Conservation (phyloP, 2,113 vertebrate species). For the Trachemys scripta region DNA sequence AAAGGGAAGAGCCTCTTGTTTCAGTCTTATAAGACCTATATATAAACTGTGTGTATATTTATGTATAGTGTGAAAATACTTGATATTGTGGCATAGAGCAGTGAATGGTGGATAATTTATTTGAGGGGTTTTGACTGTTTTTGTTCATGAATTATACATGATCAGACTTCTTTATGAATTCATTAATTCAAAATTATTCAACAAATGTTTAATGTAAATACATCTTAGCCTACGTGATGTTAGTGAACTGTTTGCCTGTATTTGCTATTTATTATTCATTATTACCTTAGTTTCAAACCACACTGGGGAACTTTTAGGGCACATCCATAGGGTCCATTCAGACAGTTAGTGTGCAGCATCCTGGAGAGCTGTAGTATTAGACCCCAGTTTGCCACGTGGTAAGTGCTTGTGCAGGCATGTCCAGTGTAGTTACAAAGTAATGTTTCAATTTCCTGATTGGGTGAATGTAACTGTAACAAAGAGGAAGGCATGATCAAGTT, state of each 20-base stretch:
- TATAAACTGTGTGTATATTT: background rate
- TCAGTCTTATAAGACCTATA: background rate
- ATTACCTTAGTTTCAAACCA: background rate
- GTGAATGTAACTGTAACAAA: background rate
- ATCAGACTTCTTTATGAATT: background rate
- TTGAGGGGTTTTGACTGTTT: background rate
- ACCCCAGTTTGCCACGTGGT: background rate
- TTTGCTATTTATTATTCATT: background rate
- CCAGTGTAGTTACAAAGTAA: background rate
- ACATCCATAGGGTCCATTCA: background rate
- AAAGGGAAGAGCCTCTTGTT: background rate
- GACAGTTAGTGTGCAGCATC: too few species aligned
- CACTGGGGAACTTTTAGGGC: background rate
- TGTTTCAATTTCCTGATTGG: background rate
- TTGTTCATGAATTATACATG: background rate
- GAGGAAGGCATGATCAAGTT: background rate
- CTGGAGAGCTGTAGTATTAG: background rate
- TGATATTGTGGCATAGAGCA: background rate
- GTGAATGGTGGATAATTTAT: background rate
- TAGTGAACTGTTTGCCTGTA: background rate
- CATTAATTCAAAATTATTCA: constrained; percentile 12
- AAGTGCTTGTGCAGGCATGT: background rate
- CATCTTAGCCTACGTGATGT: background rate
- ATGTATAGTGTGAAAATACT: background rate
- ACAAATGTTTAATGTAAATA: background rate